phyloP scores from a whole-genome alignment of 2,888 invertebrate species.

The Calephelis perditalis region DNA sequence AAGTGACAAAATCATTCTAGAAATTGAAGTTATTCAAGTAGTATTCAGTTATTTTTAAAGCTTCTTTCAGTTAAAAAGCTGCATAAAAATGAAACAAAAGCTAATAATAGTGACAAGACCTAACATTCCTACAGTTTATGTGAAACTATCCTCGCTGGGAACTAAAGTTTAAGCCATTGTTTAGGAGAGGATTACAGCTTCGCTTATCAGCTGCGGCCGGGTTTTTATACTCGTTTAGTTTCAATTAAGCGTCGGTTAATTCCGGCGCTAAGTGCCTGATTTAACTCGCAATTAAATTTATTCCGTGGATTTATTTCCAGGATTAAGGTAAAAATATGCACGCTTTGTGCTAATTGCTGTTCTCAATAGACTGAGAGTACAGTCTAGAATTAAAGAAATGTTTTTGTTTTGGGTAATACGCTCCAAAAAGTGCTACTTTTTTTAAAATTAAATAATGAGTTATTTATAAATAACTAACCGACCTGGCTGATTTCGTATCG shows the following conservation, averaged over 20 bases:
- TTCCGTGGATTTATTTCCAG: slow-evolving; percentile 62
- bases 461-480: no score
- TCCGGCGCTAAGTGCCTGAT: slow-evolving; percentile 63
- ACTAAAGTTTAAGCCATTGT: slow-evolving; percentile 58
- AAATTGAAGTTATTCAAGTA: no score
- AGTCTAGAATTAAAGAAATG: no score
- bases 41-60: no score
- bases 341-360: slow-evolving; percentile 55
- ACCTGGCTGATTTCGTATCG: no score
- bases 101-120: no score
- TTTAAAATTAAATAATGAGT: no score
- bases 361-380: slow-evolving; percentile 55
- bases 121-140: neutral
- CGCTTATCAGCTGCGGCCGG: slow-evolving; percentile 53
- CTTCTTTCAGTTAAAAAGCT: no score
- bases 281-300: slow-evolving; percentile 67
- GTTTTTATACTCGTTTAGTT: slow-evolving; percentile 60
- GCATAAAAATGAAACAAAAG: no score
- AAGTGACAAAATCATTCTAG: no score
- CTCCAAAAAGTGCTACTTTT: no score
- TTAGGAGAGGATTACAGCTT: slow-evolving; percentile 54
- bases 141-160: slow-evolving; percentile 27
- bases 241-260: slow-evolving; percentile 72
- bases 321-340: slow-evolving; percentile 65
- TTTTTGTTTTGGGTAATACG: no score